phyloP scores from a whole-genome alignment of 2,888 invertebrate species.

The Helobdella robusta region DNA sequence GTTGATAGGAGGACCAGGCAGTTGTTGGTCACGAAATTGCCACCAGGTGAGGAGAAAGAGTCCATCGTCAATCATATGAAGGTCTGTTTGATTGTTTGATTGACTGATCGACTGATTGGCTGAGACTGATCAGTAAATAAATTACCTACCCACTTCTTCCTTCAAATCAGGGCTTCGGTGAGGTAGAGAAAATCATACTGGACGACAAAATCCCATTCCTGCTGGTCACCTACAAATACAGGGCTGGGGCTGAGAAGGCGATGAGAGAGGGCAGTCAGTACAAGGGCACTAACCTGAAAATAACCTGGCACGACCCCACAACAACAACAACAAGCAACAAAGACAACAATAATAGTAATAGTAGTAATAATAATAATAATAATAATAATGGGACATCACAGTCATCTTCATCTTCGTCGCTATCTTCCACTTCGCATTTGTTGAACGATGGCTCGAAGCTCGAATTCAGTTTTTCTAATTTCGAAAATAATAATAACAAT shows the following conservation, averaged over 20 bases:
- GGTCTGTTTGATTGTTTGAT: too few relatives aligned
- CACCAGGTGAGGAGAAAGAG: slow-evolving; percentile 65
- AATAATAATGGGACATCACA: too few relatives aligned
- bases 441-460: too few relatives aligned
- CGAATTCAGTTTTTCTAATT: too few relatives aligned
- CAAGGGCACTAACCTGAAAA: slow-evolving; percentile 40
- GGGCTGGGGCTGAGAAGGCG: slow-evolving; percentile 67
- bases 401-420: too few relatives aligned
- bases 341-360: too few relatives aligned
- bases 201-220: slow-evolving; percentile 67
- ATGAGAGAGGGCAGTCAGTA: slow-evolving; percentile 40
- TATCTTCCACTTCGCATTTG: too few relatives aligned
- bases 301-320: slow-evolving; percentile 42
- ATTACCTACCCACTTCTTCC: neutral
- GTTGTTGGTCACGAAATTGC: slow-evolving; percentile 76
- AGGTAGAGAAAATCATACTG: slow-evolving; percentile 70
- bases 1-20: too few relatives aligned
- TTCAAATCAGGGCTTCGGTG: slow-evolving; percentile 63
- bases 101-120: neutral
- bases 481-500: too few relatives aligned
- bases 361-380: too few relatives aligned
- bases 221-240: slow-evolving; percentile 64
- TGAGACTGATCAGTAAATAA: slow-evolving; percentile 4
- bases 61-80: slow-evolving; percentile 72
- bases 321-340: too few relatives aligned